These are phyloP conservation scores for Epiblema foenella DNA, from an alignment of 2,888 invertebrate genomes.

Conservation along the genomic window DNA sequence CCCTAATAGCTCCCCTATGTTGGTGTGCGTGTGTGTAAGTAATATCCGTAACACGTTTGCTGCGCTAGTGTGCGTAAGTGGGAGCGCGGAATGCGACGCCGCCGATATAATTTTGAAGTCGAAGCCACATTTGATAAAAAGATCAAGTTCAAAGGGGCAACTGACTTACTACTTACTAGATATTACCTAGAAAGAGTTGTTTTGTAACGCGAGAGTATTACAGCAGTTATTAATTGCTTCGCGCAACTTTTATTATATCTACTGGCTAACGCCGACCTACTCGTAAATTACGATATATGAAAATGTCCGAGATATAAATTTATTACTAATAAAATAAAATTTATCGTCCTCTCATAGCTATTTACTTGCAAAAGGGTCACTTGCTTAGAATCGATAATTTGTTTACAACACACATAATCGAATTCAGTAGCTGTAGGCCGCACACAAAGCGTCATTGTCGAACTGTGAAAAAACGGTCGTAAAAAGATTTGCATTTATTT, in stretches of 20 bases:
- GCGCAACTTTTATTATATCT: slow-evolving; percentile 36
- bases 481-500: slow-evolving; percentile 76
- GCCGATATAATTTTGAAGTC: slow-evolving; percentile 75
- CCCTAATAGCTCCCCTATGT: slow-evolving; percentile 33
- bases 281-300: slow-evolving; percentile 37
- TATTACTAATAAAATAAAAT: slow-evolving; percentile 38
- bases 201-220: slow-evolving; percentile 25
- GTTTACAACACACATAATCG: slow-evolving; percentile 68
- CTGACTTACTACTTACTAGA: slow-evolving; percentile 56
- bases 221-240: slow-evolving; percentile 35
- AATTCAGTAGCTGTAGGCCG: slow-evolving; percentile 67
- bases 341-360: slow-evolving; percentile 37
- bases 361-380: slow-evolving; percentile 40
- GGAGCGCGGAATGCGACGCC: slow-evolving; percentile 72
- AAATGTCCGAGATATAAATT: slow-evolving; percentile 30
- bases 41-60: slow-evolving; percentile 44
- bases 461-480: slow-evolving; percentile 58
- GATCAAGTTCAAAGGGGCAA: slow-evolving; percentile 82
- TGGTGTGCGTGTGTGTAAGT: slow-evolving; percentile 46
- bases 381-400: slow-evolving; percentile 56
- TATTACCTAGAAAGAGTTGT: slow-evolving; percentile 52
- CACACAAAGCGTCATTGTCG: slow-evolving; percentile 63
- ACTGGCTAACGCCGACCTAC: slow-evolving; percentile 22
- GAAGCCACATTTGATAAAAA: slow-evolving; percentile 76
- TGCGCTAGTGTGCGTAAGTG: slow-evolving; percentile 58